Evolutionary conservation across 2,797 vertebrate species (phyloP).

Genomic region (Eulemur coronatus): DNA sequence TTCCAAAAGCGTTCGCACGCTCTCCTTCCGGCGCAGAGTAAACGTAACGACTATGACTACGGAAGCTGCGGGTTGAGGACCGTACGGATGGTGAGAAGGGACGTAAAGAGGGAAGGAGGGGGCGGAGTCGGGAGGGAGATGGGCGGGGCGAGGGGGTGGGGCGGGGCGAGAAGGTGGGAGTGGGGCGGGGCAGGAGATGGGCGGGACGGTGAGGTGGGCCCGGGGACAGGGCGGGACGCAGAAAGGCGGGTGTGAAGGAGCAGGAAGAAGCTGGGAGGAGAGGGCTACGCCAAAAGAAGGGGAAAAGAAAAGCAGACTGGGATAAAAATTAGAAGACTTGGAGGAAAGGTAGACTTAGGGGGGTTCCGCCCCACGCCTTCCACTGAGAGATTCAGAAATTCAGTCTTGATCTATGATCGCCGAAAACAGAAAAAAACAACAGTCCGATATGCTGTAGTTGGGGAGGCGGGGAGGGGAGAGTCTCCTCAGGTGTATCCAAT

Average conservation of each 20-base stretch:
- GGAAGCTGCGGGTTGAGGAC: not conserved
- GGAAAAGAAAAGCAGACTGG: rapidly evolving
- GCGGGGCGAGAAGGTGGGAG: rapidly evolving
- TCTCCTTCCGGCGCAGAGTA: slow-evolving; percentile 59
- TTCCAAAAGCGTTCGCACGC: not conserved
- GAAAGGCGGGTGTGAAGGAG: rapidly evolving
- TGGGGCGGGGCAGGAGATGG: rapidly evolving
- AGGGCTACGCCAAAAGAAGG: not conserved
- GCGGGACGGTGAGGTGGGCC: rapidly evolving
- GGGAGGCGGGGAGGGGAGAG: not conserved
- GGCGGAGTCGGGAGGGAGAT: rapidly evolving
- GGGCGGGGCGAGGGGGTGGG: not conserved
- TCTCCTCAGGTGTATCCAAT: not conserved
- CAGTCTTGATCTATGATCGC: not conserved
- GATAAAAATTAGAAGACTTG: not conserved
- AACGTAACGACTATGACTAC: not conserved
- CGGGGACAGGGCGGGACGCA: too few relatives aligned
- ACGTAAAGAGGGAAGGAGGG: not conserved
- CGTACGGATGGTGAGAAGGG: not conserved
- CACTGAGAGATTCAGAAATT: not conserved
- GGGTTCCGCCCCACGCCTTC: too few relatives aligned
- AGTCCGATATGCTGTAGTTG: not conserved
- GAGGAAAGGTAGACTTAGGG: not conserved
- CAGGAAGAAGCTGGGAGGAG: not conserved
- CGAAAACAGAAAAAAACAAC: not conserved